Conservation (phyloP, 2,113 vertebrate species). For the Seriola aureovittata region DNA sequence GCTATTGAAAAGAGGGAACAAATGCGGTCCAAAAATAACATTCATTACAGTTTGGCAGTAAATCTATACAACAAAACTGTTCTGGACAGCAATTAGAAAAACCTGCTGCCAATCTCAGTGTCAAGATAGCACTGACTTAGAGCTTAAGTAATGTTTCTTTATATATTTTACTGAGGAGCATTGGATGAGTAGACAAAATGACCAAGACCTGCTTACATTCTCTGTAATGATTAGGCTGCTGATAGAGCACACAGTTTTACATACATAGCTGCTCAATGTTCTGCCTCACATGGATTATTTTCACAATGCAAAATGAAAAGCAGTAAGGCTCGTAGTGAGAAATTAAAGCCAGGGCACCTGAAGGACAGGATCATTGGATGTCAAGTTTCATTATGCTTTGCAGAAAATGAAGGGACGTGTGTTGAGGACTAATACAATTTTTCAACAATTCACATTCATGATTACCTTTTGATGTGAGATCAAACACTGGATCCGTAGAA, state of each 20-base stretch:
- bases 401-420: conserved; percentile 24
- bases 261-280: conserved; percentile 38
- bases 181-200: conserved; percentile 20
- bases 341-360: conserved; percentile 61
- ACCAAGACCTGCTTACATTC: conserved; percentile 45
- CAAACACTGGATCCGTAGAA: conserved; percentile 46
- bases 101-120: conserved; percentile 11
- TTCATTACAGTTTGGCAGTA: conserved; percentile 30
- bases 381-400: conserved; percentile 42
- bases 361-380: conserved; percentile 34
- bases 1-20: conserved; percentile 15
- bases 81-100: conserved; percentile 10
- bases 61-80: conserved; percentile 15
- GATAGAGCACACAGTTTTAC: conserved; percentile 27
- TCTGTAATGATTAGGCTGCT: conserved; percentile 42
- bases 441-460: conserved; percentile 65
- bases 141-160: conserved; percentile 24
- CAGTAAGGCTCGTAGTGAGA: conserved; percentile 70
- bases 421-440: conserved; percentile 40
- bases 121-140: conserved; percentile 1
- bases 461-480: conserved; percentile 58
- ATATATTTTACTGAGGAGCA: conserved; percentile 6
- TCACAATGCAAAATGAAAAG: conserved; percentile 39
- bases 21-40: conserved; percentile 34
- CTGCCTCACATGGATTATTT: conserved; percentile 14